Evolutionary conservation across 2,797 vertebrate genomes (phyloP), one percentile per base, ranked within the genome.

Genomic region (Choloepus didactylus): DNA sequence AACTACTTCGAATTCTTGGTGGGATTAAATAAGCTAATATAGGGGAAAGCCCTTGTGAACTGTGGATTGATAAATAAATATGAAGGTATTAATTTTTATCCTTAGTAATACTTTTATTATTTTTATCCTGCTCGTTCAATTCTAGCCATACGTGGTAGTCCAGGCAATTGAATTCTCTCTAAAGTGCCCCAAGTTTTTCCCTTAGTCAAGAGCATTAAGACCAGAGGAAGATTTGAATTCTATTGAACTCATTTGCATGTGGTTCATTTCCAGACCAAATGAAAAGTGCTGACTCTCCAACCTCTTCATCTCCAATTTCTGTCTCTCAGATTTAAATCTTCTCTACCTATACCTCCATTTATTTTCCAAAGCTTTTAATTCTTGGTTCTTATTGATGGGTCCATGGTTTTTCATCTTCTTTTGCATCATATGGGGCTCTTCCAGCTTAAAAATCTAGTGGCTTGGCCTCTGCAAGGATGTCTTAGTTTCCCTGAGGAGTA

Each of bases 191-290:
- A 7, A 54, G 59, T 18, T 41, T 83, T 79, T 86, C 89, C 59
- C 46, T 83, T 69, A 89, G 87, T 72, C 1, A 19, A 88, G n/a
- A 83, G 18, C 51, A 1, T 23, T n/a, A 62, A 86, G 92, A 67
- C 31, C 31, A 35, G 81, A 76, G 69, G n/a, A 64, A 49, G 41
- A 19, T 81, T 72, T 84, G 70, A 93, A 84, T 93, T 93, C 91
- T 51, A 0, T 81, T 91, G 62, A 70, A 64, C 86, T 81, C 35
- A 16, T 75, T 81, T 84, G 76, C n/a, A 5, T 31, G 66, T 89
- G 31, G n/a, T 59, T 89, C 62, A 23, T 54, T 92, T 95, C 56
- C 81, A 38, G 59, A 76, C 18, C 88, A 89, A 77, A 80, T 44
- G 77, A 82, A 87, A 89, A 64, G n/a, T 16, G 10, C 46, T n/a